phyloP scores from a whole-genome alignment of 2,888 invertebrate species.

The Prosapia bicincta region DNA sequence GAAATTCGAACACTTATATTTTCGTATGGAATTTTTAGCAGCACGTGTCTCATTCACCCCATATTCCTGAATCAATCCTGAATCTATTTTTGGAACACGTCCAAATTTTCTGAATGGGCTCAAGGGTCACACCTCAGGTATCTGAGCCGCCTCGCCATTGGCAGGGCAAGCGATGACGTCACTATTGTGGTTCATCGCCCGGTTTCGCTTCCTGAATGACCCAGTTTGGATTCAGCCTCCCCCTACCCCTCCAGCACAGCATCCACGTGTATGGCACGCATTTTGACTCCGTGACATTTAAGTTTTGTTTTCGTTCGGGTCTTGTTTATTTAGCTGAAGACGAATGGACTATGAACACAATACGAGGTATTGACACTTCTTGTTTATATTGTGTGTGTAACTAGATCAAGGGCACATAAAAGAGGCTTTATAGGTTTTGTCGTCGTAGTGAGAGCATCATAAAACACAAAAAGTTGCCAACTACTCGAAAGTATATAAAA shows the following conservation, averaged over 20 bases:
- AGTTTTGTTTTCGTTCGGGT: background rate
- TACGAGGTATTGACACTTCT: too few species aligned
- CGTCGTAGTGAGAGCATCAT: too few species aligned
- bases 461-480: too few species aligned
- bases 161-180: background rate
- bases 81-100: background rate
- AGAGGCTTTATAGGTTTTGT: too few species aligned
- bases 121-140: background rate
- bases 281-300: slow-evolving; percentile 2
- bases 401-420: too few species aligned
- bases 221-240: background rate
- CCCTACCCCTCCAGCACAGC: background rate
- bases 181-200: background rate
- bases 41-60: background rate
- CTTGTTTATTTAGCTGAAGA: background rate
- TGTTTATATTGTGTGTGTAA: too few species aligned
- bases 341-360: background rate
- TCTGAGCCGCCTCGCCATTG: background rate
- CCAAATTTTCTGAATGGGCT: background rate
- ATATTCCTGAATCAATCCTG: background rate
- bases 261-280: background rate
- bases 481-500: too few species aligned
- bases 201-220: background rate
- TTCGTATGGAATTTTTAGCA: too few species aligned
- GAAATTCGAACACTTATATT: too few species aligned